A percentile compares a stretch with the other conserved stretches of the same genome.
Conservation (phyloP, 1,140 invertebrate genomes). For the Listronotus bonariensis region DNA sequence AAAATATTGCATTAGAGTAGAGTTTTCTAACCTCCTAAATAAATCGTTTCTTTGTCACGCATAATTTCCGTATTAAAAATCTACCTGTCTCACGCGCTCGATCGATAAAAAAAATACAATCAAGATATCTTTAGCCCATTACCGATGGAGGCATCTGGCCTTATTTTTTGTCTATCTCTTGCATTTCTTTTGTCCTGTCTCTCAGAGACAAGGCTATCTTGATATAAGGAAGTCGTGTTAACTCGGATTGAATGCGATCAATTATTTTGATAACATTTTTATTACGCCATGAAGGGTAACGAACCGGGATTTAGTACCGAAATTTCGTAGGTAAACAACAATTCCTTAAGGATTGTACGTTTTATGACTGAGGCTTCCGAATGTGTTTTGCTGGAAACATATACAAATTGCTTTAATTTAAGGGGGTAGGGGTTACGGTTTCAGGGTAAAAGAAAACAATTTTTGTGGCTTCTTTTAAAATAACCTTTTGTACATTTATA, state of each 20-base stretch:
- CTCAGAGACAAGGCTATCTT: conserved; percentile 31
- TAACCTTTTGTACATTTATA: too few species aligned
- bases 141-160: conserved; percentile 14
- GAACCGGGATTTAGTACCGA: background rate
- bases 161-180: conserved; percentile 26
- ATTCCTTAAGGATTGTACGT: too few species aligned
- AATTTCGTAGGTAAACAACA: background rate
- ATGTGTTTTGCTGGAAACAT: too few species aligned
- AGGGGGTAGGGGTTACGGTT: too few species aligned
- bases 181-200: conserved; percentile 31
- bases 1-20: too few species aligned
- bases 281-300: background rate
- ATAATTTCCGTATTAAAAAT: too few species aligned
- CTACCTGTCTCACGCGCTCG: background rate
- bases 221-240: conserved; percentile 24
- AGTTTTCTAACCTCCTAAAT: too few species aligned
- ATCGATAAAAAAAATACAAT: conserved; percentile 16
- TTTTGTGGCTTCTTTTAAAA: too few species aligned
- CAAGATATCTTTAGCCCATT: conserved; percentile 28
- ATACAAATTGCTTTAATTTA: too few species aligned
- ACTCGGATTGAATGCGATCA: conserved; percentile 21
- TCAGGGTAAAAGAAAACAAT: too few species aligned
- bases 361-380: too few species aligned
- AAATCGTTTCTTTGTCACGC: too few species aligned
- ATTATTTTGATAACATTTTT: conserved; percentile 20